A percentile compares a stretch with the other conserved stretches of the same genome.
Evolutionary conservation across 2,888 invertebrate genomes (phyloP).

Genomic region (Leptura quadrifasciata): DNA sequence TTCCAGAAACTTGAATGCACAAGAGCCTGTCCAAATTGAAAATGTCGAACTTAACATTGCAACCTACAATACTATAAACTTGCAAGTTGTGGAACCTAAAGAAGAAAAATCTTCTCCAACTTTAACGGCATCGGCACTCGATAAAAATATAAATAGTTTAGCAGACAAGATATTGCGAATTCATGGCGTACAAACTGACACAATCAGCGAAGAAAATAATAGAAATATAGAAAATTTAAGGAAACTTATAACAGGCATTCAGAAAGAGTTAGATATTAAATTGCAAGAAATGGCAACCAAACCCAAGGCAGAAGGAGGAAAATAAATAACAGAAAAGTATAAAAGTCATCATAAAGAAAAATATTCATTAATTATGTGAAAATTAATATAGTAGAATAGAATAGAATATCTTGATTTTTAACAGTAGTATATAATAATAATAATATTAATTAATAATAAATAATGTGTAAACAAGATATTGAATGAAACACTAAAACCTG

Average conservation of each 20-base stretch:
- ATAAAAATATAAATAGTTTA: not conserved
- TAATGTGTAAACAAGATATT: too few relatives aligned
- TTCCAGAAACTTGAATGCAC: not conserved
- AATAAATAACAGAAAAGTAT: not conserved
- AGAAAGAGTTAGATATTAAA: slow-evolving; percentile 19
- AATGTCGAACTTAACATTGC: not conserved
- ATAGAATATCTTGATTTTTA: too few relatives aligned
- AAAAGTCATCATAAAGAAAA: too few relatives aligned
- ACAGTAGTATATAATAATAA: too few relatives aligned
- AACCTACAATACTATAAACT: not conserved
- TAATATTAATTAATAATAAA: too few relatives aligned
- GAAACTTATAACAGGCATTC: not conserved
- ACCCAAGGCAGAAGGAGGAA: not conserved
- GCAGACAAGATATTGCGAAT: slow-evolving; percentile 28
- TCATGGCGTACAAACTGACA: slow-evolving; percentile 21
- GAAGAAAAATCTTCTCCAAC: not conserved
- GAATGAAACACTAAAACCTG: too few relatives aligned
- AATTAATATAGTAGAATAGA: too few relatives aligned
- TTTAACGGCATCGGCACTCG: not conserved
- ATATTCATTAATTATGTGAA: too few relatives aligned
- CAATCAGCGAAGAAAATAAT: slow-evolving; percentile 10
- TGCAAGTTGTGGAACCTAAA: not conserved
- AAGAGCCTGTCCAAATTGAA: not conserved
- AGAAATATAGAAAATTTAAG: slow-evolving; percentile 8
- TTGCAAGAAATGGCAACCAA: slow-evolving; percentile 14